These are phyloP conservation scores for Papilio dardanus DNA, from an alignment of 1,140 invertebrate genomes.

Conservation along the genomic window DNA sequence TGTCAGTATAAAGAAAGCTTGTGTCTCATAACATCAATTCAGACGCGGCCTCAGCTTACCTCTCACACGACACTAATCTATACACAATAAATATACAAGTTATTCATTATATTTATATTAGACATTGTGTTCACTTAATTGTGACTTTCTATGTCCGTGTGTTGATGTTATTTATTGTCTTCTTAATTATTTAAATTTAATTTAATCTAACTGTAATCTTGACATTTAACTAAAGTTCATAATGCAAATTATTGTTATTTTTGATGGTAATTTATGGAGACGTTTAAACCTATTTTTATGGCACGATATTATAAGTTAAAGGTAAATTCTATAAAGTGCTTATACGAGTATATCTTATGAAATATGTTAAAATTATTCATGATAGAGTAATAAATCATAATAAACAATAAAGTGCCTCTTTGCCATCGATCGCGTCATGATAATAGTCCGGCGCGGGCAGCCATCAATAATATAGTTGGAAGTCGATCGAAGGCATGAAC, in stretches of 20 bases:
- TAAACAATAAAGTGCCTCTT: background rate
- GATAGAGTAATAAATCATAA: conserved; percentile 6
- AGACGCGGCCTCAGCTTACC: background rate
- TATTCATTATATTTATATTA: conserved; percentile 1
- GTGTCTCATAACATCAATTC: background rate
- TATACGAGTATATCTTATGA: background rate
- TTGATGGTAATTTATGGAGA: too few relatives aligned
- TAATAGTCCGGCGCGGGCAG: background rate
- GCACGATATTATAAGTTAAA: too few relatives aligned
- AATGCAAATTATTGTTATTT: too few relatives aligned
- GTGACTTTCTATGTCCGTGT: background rate
- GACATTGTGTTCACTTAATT: background rate
- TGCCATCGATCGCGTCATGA: background rate
- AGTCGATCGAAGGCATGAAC: conserved; percentile 13
- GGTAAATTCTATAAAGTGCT: too few relatives aligned
- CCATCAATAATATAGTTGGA: background rate
- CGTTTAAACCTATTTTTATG: too few relatives aligned
- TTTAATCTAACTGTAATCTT: background rate
- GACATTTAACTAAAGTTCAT: too few relatives aligned
- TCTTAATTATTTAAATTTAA: background rate
- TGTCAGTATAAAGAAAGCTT: conserved; percentile 3
- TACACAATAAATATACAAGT: background rate
- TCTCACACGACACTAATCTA: background rate
- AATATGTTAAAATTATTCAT: background rate
- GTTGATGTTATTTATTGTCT: background rate